These are phyloP conservation scores for Alosa alosa DNA, from an alignment of 2,113 vertebrate genomes.

Conservation along the genomic window DNA sequence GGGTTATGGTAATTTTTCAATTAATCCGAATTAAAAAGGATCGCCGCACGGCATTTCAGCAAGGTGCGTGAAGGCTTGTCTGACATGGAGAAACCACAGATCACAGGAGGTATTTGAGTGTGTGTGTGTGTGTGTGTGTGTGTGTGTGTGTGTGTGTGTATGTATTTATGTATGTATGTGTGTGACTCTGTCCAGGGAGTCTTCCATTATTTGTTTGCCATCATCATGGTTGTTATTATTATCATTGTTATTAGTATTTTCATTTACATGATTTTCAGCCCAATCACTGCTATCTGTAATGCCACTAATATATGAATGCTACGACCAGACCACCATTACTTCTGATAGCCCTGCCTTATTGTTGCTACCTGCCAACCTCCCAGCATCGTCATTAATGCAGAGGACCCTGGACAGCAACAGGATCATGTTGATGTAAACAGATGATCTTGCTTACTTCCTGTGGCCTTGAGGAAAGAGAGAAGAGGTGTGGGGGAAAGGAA, in stretches of 20 bases:
- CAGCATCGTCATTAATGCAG: not conserved
- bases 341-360: not conserved
- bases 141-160: not conserved
- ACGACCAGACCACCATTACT: not conserved
- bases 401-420: not conserved
- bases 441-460: conserved; percentile 9
- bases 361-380: not conserved
- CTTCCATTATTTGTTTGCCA: not conserved
- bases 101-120: not conserved
- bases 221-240: conserved; percentile 26
- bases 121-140: not conserved
- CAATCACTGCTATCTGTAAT: conserved; percentile 34
- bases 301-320: not conserved
- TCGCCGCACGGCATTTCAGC: conserved; percentile 47
- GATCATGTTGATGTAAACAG: not conserved
- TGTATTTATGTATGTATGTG: too few relatives aligned
- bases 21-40: conserved; percentile 62
- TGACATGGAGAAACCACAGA: conserved; percentile 24
- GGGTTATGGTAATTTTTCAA: conserved; percentile 65
- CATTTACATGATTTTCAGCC: conserved; percentile 16
- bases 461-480: not conserved
- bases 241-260: conserved; percentile 53
- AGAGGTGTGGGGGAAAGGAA: not conserved
- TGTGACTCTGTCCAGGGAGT: not conserved
- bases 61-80: conserved; percentile 41